Evolutionary conservation across 23 tunicate genomes (phyloP).

Genomic region (Ascidia mentula): DNA sequence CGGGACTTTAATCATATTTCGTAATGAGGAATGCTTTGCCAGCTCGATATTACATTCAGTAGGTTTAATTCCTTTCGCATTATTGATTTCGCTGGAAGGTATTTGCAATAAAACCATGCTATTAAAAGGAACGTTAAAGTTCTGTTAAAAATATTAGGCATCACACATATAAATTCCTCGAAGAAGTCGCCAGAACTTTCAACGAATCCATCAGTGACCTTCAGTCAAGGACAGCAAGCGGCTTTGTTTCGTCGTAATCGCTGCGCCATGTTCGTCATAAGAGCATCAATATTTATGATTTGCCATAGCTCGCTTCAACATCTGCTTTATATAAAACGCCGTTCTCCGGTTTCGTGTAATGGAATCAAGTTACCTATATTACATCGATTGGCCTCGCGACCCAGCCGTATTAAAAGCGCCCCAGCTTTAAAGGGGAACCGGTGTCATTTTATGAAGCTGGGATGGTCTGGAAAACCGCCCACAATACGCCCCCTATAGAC

Average conservation of each 20-base stretch:
- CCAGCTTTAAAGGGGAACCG: neutral
- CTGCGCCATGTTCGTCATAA: neutral
- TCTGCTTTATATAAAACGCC: conserved; percentile 2
- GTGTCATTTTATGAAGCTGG: neutral
- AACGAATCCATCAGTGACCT: no score
- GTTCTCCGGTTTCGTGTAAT: neutral
- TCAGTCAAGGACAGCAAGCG: neutral
- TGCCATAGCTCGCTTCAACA: neutral
- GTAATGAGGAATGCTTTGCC: no score
- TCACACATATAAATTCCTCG: no score
- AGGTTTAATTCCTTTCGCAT: no score
- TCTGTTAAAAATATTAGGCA: no score
- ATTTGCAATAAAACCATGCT: no score
- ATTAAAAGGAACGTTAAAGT: no score
- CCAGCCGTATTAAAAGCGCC: conserved; percentile 5
- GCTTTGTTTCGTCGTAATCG: conserved; percentile 5
- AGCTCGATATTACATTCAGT: no score
- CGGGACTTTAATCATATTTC: no score
- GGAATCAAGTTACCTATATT: neutral
- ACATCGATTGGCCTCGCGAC: conserved; percentile 3
- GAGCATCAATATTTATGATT: conserved; percentile 8
- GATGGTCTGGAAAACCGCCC: neutral
- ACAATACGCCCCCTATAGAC: neutral
- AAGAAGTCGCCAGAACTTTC: no score
- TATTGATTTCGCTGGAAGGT: no score